phyloP scores from a whole-genome alignment of 2,113 vertebrate species.

The Ophthalmolycus amberensis region DNA sequence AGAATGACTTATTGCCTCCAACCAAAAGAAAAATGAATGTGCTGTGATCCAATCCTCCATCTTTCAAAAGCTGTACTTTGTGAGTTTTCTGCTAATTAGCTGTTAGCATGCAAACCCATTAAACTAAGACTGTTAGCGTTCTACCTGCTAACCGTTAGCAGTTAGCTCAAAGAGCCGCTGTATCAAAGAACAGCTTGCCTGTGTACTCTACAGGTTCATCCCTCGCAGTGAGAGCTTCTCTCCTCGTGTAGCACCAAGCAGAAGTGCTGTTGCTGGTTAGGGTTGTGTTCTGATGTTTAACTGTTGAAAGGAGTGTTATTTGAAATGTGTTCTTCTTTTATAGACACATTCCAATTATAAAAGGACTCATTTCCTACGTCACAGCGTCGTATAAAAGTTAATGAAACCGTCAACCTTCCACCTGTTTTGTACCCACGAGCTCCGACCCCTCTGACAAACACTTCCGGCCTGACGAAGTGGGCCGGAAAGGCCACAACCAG shows the following conservation, averaged over 20 bases:
- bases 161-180: too few species aligned
- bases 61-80: too few species aligned
- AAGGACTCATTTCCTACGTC: neutral
- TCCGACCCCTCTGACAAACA: neutral
- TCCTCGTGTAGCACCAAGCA: neutral
- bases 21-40: too few species aligned
- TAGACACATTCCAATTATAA: neutral
- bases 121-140: neutral
- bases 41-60: too few species aligned
- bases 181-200: too few species aligned
- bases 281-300: neutral
- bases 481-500: neutral
- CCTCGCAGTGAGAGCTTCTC: neutral
- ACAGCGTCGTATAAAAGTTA: neutral
- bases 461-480: too few species aligned
- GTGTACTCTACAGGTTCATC: neutral
- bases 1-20: too few species aligned
- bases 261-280: neutral
- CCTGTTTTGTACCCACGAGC: neutral
- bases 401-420: neutral
- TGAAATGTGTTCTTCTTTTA: neutral
- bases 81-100: neutral
- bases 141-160: neutral
- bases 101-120: neutral
- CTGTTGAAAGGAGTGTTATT: neutral